Evolutionary conservation across 2,113 vertebrate species (phyloP).

Genomic region (Progne subis): DNA sequence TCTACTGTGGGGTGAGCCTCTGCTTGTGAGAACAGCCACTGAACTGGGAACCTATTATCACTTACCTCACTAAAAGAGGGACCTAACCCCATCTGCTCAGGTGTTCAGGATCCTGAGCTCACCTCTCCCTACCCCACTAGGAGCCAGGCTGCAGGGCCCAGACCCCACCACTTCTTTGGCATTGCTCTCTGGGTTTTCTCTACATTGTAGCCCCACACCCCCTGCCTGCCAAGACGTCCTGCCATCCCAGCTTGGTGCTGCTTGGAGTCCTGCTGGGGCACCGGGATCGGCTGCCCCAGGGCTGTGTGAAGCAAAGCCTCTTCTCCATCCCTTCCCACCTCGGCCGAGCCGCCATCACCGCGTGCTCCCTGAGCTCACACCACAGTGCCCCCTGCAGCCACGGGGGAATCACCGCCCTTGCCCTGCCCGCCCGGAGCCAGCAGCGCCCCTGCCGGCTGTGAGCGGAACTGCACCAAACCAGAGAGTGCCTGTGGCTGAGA

Average conservation of each 20-base stretch:
- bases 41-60: neutral
- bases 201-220: too few relatives aligned
- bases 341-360: neutral
- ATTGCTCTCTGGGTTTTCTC: neutral
- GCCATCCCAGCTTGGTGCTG: neutral
- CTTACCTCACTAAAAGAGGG: neutral
- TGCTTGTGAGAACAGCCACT: neutral
- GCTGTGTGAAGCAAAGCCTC: too few relatives aligned
- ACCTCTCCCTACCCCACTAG: neutral
- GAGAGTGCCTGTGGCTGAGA: accelerated
- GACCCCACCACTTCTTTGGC: accelerated
- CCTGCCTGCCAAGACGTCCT: neutral
- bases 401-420: accelerated
- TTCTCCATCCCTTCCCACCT: accelerated
- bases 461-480: accelerated
- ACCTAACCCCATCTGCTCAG: accelerated
- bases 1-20: neutral
- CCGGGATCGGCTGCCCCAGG: accelerated
- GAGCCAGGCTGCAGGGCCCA: accelerated
- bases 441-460: neutral
- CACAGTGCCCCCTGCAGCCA: neutral
- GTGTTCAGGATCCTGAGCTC: neutral
- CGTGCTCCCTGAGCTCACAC: accelerated
- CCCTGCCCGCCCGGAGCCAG: neutral
- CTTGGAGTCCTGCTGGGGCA: neutral